Conservation (phyloP, 2,888 invertebrate genomes). For the Axea sp. region DNA sequence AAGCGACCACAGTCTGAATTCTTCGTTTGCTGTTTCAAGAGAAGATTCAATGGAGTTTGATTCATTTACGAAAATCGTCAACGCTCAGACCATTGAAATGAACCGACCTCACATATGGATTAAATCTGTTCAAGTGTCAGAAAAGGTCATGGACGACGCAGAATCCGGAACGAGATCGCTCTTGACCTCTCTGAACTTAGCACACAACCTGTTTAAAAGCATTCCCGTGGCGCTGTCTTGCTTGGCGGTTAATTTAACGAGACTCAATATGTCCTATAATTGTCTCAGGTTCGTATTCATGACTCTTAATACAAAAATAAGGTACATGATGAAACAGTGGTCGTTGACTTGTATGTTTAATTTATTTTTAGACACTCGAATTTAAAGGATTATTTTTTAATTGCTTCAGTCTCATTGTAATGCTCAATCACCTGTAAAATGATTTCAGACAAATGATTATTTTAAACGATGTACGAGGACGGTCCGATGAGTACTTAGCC, state of each 20-base stretch:
- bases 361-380: too few species aligned
- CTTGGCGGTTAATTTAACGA: constrained; percentile 90
- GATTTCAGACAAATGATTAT: too few species aligned
- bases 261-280: constrained; percentile 95
- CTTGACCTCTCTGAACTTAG: constrained; percentile 89
- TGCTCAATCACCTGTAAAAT: too few species aligned
- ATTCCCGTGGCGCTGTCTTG: constrained; percentile 95
- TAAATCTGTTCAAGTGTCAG: constrained; percentile 84
- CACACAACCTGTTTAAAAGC: constrained; percentile 93
- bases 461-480: too few species aligned
- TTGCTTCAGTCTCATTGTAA: too few species aligned
- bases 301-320: not conserved
- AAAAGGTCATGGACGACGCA: constrained; percentile 83
- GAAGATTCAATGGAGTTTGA: constrained; percentile 76
- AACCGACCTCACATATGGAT: constrained; percentile 90
- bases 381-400: too few species aligned
- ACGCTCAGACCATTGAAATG: constrained; percentile 81
- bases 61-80: constrained; percentile 77
- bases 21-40: constrained; percentile 70
- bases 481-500: too few species aligned
- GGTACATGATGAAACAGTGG: too few species aligned
- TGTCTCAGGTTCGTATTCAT: constrained; percentile 78
- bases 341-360: too few species aligned
- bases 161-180: constrained; percentile 83
- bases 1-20: constrained; percentile 70